Conservation (phyloP, 2,113 vertebrate species). For the Mesembrinibis cayennensis region DNA sequence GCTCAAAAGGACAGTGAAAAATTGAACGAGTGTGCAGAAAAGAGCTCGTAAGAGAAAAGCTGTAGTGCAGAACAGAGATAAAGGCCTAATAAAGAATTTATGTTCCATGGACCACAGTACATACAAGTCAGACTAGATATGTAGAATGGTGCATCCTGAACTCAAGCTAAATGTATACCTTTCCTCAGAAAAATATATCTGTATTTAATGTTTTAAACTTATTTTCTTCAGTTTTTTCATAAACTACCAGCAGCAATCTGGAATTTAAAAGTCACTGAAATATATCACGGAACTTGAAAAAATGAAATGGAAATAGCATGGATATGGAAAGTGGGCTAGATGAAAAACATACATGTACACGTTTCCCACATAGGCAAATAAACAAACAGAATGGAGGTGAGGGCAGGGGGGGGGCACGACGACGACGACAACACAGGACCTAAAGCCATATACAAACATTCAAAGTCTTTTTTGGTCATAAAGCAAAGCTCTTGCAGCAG, state of each 20-base stretch:
- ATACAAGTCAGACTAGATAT: not conserved
- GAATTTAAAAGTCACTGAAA: not conserved
- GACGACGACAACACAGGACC: too few species aligned
- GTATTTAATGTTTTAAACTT: not conserved
- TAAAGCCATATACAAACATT: not conserved
- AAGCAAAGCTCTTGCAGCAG: not conserved
- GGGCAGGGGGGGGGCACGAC: too few species aligned
- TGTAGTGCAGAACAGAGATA: not conserved
- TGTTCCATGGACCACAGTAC: not conserved
- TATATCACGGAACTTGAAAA: not conserved
- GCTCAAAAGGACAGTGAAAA: not conserved
- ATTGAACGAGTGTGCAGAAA: not conserved
- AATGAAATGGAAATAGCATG: not conserved
- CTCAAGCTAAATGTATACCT: not conserved
- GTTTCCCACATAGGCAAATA: not conserved
- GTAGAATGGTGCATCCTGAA: not conserved
- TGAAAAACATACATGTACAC: not conserved
- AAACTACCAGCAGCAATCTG: not conserved
- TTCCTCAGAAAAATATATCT: not conserved
- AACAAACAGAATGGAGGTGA: not conserved
- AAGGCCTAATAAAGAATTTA: not conserved
- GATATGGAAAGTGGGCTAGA: not conserved
- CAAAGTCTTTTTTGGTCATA: not conserved
- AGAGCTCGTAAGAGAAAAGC: not conserved
- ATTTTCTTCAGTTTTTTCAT: not conserved